phyloP scores from a whole-genome alignment of 2,888 invertebrate species.

The Drosophila macrospina region DNA sequence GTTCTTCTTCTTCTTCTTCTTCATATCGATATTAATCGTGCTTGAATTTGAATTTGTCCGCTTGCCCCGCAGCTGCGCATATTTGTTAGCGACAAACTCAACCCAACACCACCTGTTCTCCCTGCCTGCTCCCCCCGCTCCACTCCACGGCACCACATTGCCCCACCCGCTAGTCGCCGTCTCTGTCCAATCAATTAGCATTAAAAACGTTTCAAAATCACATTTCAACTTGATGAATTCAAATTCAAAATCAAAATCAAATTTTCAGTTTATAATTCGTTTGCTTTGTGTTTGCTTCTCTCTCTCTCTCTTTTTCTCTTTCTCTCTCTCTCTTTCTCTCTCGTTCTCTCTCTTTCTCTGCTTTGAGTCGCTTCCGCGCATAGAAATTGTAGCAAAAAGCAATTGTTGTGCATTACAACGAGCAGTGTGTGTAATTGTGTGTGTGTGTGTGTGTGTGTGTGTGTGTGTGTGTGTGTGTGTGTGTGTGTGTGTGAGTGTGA shows the following conservation, averaged over 20 bases:
- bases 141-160: neutral
- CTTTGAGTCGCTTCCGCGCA: conserved; percentile 46
- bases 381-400: conserved; percentile 30
- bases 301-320: neutral
- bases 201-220: conserved; percentile 42
- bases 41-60: conserved; percentile 39
- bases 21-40: conserved; percentile 49
- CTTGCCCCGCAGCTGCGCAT: conserved; percentile 33
- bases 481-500: too few species aligned
- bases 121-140: neutral
- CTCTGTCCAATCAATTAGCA: conserved; percentile 40
- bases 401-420: conserved; percentile 33
- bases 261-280: conserved; percentile 1
- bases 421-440: conserved; percentile 5
- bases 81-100: conserved; percentile 14
- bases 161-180: conserved; percentile 16
- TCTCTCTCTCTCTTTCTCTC: neutral
- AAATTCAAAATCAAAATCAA: conserved; percentile 5
- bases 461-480: conserved; percentile 5
- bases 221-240: conserved; percentile 17
- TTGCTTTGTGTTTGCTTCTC: neutral
- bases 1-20: too few species aligned
- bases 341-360: neutral
- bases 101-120: neutral
- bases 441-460: conserved; percentile 12